Evolutionary conservation across 2,797 vertebrate species (phyloP), one percentile per base, ranked within the genome.

Genomic region (Hemitrygon akajei): DNA sequence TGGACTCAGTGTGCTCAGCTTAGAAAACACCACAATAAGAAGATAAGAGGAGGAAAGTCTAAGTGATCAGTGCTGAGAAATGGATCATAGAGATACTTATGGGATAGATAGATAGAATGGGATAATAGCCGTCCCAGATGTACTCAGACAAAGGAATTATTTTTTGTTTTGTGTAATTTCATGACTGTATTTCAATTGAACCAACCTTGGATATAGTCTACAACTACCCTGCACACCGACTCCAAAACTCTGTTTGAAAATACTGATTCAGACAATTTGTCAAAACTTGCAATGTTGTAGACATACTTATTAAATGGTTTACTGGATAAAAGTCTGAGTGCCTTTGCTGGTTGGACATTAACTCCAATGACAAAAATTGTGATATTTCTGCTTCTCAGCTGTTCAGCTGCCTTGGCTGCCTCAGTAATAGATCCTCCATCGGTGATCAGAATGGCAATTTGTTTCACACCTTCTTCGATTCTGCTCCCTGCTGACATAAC

Each of bases 361-460:
- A 97, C 96, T 3, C 96, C 97, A 16, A 97, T 96, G 91, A 96
- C 96, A 0, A 97, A 98, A 75, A 98, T 94, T 2, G 97, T 95
- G 77, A 97, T 96, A 0, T 97, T 97, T 0, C 95, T 94, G 66
- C 94, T 47, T 94, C 96, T n/a, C n/a, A n/a, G n/a, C n/a, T n/a
- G n/a, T n/a, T 84, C 94, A 0, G 97, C 97, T 0, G 96, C 95
- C 0, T 1, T 69, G 0, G 77, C 47, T 16, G 97, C 96, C 0
- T 97, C 94, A 81, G 98, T 97, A 0, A 18, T 22, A 0, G 97
- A 98, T 1, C 96, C 96, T 0, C 97, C 97, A 0, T 97, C 96
- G 0, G 97, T 98, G 95, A 98, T 95, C 79, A 98, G 94, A 92
- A 98, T 95, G 1, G 96, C 95, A 60, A 98, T 95, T 95, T 98